Base-by-base conservation (phyloP, 2,797 vertebrate species). In the Falco biarmicus region DNA sequence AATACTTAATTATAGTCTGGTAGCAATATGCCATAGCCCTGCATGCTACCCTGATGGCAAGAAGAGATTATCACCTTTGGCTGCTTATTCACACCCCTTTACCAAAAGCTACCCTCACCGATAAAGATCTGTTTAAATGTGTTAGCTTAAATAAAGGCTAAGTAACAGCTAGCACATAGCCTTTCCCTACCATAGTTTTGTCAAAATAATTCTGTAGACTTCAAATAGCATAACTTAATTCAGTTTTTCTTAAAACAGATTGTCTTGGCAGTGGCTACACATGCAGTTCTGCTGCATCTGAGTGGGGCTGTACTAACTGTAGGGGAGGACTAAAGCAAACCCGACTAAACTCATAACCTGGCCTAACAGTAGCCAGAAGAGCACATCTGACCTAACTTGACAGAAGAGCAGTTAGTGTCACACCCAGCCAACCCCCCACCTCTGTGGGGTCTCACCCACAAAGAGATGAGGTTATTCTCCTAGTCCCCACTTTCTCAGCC, bases 361-460 rank as follows among this genome's bases (percentile, higher is more conserved):
- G 69, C 13, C 71, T 43, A 84, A 43, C 31, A 18, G 25, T 4
- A 65, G 15, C 17, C 20, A 39, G 15, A 47, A 56, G 43, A 71
- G 29, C 13, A 39, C 37, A 68, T 39, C 19, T 71, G 73, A 68
- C 45, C n/a, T 45, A 25, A 53, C 26, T 13, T 50, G 45, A 73
- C n/a, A 60, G 28, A 37, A 63, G 68, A 84, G 16, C 8, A 1
- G 34, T 7, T 21, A 15, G 5, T 10, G 47, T 32, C 48, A 51
- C 45, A 47, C 12, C 16, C 74, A 87, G 32, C 8, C 53, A 84
- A 15, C 29, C 64, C 53, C 34, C 5, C 50, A 28, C 3, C 32
- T 48, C 73, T 16, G 3, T 10, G 17, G 34, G 17, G 48, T n/a
- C 15, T 1, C 24, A 15, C 2, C 3, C 2, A 4, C 2, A 69